Base-by-base conservation (phyloP, 2,113 vertebrate species). In the Microtus ochrogaster region DNA sequence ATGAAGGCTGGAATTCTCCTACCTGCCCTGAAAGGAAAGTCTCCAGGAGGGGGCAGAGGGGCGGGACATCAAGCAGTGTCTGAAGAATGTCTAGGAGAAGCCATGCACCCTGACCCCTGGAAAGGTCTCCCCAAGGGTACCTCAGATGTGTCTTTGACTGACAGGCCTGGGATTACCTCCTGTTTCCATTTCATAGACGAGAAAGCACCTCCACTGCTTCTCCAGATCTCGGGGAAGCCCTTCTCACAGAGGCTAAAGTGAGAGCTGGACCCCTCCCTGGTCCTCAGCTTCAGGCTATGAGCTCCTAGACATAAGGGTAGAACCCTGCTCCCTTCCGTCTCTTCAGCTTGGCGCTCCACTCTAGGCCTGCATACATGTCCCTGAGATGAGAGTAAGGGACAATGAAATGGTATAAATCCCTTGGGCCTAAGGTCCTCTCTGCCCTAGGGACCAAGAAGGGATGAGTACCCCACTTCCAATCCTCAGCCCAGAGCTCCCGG, bases 111-210 rank as follows among this genome's bases (percentile, higher is more conserved):
- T 58, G 74, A 33, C 6, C 16, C 39, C 68, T 1, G n/a, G 19
- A 47, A 52, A 28, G 11, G 0, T 68, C 39, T 90, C 24, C 10
- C 41, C 14, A 28, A 6, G 55, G 65, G 22, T 16, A 33, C 61
- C n/a, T 36, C 10, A 72, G 76, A 28, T 28, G 19, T 22, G 3
- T 47, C 61, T 66, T 44, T 0, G 16, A 22, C 30, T 30, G 11
- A 26, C 3, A 30, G 28, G 68, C 52, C 22, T 0, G 0, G 8
- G 49, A 24, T 72, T 13, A 47, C 19, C 39, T 6, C 33, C 2
- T 7, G 33, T 74, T 74, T 44, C 47, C 30, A 19, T 11, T 41
- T 30, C 47, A 79, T 19, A 52, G 26, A 3, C 2, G 2, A 76
- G 26, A 49, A 52, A 28, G 0, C 21, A 78, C 11, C 33, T 16